Base-by-base conservation (phyloP, 2,113 vertebrate genomes). In the Chaenogobius annularis region DNA sequence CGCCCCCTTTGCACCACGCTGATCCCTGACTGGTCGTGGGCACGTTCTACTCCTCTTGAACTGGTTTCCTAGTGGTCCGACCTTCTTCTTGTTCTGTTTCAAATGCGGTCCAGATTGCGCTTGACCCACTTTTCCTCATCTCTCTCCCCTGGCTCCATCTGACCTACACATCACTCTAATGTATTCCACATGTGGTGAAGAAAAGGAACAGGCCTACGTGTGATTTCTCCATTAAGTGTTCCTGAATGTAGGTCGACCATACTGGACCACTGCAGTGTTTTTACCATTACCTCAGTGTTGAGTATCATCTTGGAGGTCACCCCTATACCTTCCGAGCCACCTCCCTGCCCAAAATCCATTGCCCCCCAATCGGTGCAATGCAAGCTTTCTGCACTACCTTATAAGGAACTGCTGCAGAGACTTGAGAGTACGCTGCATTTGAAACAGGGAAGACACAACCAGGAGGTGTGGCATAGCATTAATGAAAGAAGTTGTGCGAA, bases 301-400 rank as follows among this genome's bases (percentile, higher is more conserved):
- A 48, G 10, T 54, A 20, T 62, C 52, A 20, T 17, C 10, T 40
- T 23, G 37, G 46, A 20, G 23, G 31, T 59, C 22, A 56, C 35
- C 40, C 22, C 61, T 35, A 31, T 62, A 70, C 81, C 77, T 73
- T 61, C 71, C 75, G 79, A 68, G 61, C 66, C 52, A 37, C 61
- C 73, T 79, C 70, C 66, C 64, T 0, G 8, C 62, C 23, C 31
- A 69, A 59, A 20, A 56, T 22, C 22, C 52, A 43, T 22, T 17
- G 23, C 15, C n/a, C 12, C 70, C 85, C 85, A 85, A 0, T 9
- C 81, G 90, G 83, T 80, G 82, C 86, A 79, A 78, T 71, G 58
- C 80, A 71, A 73, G 83, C 81, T 66, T 84, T 74, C 75, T 67
- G 86, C 91, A 89, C 90, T 88, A 79, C 93, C 93, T 92, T 93